Conservation (phyloP, 2,888 invertebrate genomes). For the Meandrusa payeni region DNA sequence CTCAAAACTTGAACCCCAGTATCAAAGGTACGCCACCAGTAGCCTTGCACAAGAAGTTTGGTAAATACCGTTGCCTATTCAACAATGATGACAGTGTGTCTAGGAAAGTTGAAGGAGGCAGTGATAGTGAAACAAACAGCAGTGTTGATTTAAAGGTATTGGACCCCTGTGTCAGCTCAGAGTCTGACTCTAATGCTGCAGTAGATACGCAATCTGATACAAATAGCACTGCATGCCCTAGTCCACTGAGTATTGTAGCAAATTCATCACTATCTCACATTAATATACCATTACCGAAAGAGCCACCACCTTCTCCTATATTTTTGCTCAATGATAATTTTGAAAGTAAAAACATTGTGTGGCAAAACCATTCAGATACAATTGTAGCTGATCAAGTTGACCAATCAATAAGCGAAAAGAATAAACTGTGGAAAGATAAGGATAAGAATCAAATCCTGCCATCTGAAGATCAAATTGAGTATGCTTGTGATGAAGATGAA, state of each 20-base stretch:
- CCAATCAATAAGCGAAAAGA: not conserved
- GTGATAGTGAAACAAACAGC: slow-evolving; percentile 76
- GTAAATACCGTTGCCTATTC: slow-evolving; percentile 77
- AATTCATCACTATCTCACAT: slow-evolving; percentile 34
- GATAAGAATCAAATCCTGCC: slow-evolving; percentile 42
- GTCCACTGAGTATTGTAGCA: slow-evolving; percentile 45
- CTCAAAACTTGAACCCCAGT: slow-evolving; percentile 39
- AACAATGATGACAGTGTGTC: slow-evolving; percentile 58
- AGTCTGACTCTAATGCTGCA: slow-evolving; percentile 73
- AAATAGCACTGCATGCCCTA: slow-evolving; percentile 50
- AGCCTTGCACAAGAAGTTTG: slow-evolving; percentile 78
- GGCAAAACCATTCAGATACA: not conserved
- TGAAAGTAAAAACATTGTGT: slow-evolving; percentile 9
- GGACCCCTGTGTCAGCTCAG: slow-evolving; percentile 69
- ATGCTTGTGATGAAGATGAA: slow-evolving; percentile 68
- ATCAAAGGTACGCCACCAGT: slow-evolving; percentile 45
- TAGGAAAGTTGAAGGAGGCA: slow-evolving; percentile 66
- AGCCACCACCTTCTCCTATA: not conserved
- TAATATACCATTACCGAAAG: too few species aligned
- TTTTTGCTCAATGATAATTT: slow-evolving; percentile 25
- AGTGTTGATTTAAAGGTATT: slow-evolving; percentile 66
- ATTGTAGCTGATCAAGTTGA: not conserved
- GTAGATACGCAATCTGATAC: slow-evolving; percentile 60
- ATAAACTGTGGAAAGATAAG: slow-evolving; percentile 8
- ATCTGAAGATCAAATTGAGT: slow-evolving; percentile 53